Evolutionary conservation across 2,888 invertebrate genomes (phyloP), one percentile per base, ranked within the genome.

Genomic region (Frankliniella intonsa): DNA sequence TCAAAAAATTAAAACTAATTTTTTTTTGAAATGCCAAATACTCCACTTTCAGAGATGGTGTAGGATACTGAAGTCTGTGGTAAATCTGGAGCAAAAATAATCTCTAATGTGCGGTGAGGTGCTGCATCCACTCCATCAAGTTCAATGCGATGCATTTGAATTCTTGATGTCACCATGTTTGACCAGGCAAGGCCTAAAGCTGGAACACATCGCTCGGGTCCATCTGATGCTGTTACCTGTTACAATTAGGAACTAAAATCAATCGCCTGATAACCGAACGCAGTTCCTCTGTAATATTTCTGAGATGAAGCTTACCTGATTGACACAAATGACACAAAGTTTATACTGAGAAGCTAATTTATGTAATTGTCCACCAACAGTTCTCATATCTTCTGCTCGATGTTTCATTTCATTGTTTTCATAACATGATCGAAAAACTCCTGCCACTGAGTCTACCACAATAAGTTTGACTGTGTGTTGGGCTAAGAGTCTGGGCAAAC

Each of bases 401-500:
- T 89, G 87, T 76, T 87, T 86, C 81, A 88, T 87, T 82, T 90
- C 88, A n/a, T 89, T 88, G 81, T 89, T 88, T 80, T 90, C 89
- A 85, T 90, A 91, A 83, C 91, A 91, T 82, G 88, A 87, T 55
- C 93, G 89, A 87, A 93, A 94, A 55, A 92, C 88, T 1, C 93
- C 94, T 14, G 94, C 93, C 83, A 95, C 92, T 0, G 94, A 94
- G 87, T 95, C 94, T 25, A 95, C 89, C 14, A 95, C 87, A 82
- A 95, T 88, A 80, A 94, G 87, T 9, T 92, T 91, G 84, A 93
- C 90, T 82, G 88, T 88, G 17, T 88, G 87, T 49, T 86, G 87
- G 22, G 87, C 85, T 84, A 93, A 86, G 69, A 94, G 87, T 51
- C 88, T 84, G 0, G 91, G 91, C 69, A 94, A 86, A 84, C 90